Base-by-base conservation (phyloP, 1,140 invertebrate species). In the Bombus haemorrhoidalis region DNA sequence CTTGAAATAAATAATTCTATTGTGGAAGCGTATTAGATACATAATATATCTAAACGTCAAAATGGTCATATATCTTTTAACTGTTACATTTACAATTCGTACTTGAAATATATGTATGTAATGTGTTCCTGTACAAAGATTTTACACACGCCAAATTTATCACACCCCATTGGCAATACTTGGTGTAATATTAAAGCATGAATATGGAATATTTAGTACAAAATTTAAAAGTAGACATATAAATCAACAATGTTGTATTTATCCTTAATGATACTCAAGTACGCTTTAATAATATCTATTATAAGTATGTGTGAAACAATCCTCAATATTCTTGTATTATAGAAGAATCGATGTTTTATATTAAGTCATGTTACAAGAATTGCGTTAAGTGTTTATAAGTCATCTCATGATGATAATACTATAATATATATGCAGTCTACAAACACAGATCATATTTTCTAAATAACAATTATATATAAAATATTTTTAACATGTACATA, bases 381-480 rank as follows among this genome's bases (percentile, higher is more conserved):
- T 84, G 53, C 39, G n/a, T 84, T 79, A 79, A 84, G 77, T 77
- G 77, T 85, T 72, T 47, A 62, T 57, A 80, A 85, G 76, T 80
- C 68, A 71, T 72, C 39, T 73, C 53, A 71, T 32, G 34, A 72
- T 72, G 53, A 80, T 72, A 80, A 85, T 85, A 85, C 77, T 85
- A 85, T 85, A 68, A 72, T 62, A 85, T 53, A 79, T 77, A 59
- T 34, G 28, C 68, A 85, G 64, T 64, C 68, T 85, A 81, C 64
- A 73, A 81, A 85, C 79, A 81, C 84, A 85, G 78, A 85, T 81
- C 68, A 79, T 81, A 62, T 68, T 57, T 85, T 85, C 39, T 81
- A 85, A 85, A 81, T 81, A 85, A 85, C 79, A 81, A 74, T 85
- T 75, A 81, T 81, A 81, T 85, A 85, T 74, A 85, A 85, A 85